Evolutionary conservation across 2,888 invertebrate species (phyloP).

Genomic region (Mimachlamys varia): DNA sequence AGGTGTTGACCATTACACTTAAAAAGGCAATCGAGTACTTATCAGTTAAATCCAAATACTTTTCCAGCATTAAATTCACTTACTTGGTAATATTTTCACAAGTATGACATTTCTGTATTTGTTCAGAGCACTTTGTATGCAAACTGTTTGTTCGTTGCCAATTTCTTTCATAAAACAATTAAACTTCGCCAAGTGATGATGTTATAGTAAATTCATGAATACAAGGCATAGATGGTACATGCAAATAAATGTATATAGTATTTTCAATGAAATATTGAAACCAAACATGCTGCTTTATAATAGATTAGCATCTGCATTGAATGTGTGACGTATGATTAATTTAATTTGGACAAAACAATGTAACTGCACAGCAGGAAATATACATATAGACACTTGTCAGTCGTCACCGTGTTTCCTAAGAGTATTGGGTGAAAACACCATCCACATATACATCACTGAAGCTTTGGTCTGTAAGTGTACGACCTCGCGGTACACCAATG

Average conservation of each 20-base stretch:
- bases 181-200: not conserved
- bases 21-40: no score
- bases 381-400: not conserved
- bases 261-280: not conserved
- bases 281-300: not conserved
- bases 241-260: not conserved
- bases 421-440: not conserved
- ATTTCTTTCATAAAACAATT: not conserved
- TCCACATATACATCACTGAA: not conserved
- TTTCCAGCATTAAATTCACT: not conserved
- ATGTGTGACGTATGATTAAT: not conserved
- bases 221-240: constrained; percentile 18
- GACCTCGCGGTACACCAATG: not conserved
- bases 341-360: not conserved
- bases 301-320: not conserved
- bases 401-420: not conserved
- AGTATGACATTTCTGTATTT: not conserved
- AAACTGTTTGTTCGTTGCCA: not conserved
- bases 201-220: not conserved
- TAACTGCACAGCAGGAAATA: not conserved
- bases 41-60: no score
- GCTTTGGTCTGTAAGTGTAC: not conserved
- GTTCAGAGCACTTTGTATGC: not conserved
- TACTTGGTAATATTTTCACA: not conserved
- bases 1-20: no score